A percentile compares a stretch with the other conserved stretches of the same genome.
Conservation (phyloP, 2,113 vertebrate species). For the Sceloporus tristichus region DNA sequence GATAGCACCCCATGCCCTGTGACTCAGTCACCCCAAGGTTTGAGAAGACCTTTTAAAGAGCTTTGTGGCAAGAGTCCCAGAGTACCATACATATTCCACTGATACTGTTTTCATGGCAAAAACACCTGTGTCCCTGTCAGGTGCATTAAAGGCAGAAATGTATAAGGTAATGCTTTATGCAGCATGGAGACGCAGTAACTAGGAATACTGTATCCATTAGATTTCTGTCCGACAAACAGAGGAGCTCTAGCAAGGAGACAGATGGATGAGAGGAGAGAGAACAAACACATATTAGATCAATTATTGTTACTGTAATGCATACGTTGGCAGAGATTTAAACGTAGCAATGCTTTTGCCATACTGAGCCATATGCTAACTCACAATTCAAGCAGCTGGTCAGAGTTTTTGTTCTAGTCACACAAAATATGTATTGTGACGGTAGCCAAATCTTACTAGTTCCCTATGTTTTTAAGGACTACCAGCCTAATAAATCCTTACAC, state of each 20-base stretch:
- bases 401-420: background rate
- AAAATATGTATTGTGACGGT: background rate
- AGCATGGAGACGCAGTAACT: background rate
- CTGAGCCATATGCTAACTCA: too few relatives aligned
- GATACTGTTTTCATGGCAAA: background rate
- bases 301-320: too few relatives aligned
- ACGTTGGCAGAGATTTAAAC: too few relatives aligned
- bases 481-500: background rate
- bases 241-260: background rate
- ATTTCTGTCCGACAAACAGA: background rate
- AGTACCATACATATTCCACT: conserved; percentile 74
- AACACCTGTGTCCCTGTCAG: background rate
- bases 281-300: background rate
- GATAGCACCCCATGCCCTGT: conserved; percentile 59
- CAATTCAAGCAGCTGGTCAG: background rate
- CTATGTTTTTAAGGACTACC: background rate
- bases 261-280: background rate
- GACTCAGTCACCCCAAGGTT: conserved; percentile 72
- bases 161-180: background rate
- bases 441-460: background rate
- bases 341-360: too few relatives aligned
- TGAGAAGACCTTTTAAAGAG: conserved; percentile 64
- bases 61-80: conserved; percentile 78
- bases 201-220: background rate
- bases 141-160: background rate